Percentiles rank a stretch among this genome's conserved stretches.
Evolutionary conservation across 2,888 invertebrate genomes (phyloP).

Genomic region (Entomobrya multifasciata): DNA sequence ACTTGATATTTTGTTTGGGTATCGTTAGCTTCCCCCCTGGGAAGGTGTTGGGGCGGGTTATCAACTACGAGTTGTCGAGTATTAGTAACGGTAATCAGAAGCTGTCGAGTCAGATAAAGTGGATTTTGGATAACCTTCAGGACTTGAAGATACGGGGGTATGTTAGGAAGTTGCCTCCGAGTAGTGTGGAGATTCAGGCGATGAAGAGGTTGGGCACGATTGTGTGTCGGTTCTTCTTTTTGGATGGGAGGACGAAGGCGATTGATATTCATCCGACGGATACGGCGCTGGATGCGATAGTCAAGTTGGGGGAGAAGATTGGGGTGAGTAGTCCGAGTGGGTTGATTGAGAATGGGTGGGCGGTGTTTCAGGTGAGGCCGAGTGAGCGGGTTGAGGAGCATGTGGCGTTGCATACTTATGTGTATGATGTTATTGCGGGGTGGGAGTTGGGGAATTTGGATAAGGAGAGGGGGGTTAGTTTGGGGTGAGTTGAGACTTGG

Average conservation of each 20-base stretch:
- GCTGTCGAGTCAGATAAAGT: conserved; percentile 22
- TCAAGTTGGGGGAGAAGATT: conserved; percentile 92
- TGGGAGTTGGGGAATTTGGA: conserved; percentile 86
- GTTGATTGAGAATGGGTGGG: conserved; percentile 92
- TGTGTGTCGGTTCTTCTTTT: conserved; percentile 95
- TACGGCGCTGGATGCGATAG: conserved; percentile 88
- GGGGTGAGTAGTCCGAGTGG: conserved; percentile 81
- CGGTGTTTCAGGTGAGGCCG: conserved; percentile 85
- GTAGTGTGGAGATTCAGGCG: conserved; percentile 83
- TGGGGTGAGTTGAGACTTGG: conserved; percentile 81
- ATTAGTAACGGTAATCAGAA: conserved; percentile 2
- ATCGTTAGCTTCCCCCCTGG: conserved; percentile 96
- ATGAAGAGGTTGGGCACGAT: conserved; percentile 95
- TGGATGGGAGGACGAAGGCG: conserved; percentile 96
- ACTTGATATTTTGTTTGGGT: conserved; percentile 93
- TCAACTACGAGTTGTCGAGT: conserved; percentile 9
- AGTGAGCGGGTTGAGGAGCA: conserved; percentile 87
- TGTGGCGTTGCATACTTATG: conserved; percentile 93
- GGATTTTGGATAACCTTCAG: conserved; percentile 37
- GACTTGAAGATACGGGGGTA: conserved; percentile 25
- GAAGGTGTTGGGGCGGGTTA: conserved; percentile 88
- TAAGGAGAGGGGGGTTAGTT: background rate
- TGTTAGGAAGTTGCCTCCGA: conserved; percentile 88
- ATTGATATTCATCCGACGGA: conserved; percentile 97
- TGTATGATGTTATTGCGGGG: conserved; percentile 95